Conservation (phyloP, 1,140 invertebrate species). For the Aethina tumida region DNA sequence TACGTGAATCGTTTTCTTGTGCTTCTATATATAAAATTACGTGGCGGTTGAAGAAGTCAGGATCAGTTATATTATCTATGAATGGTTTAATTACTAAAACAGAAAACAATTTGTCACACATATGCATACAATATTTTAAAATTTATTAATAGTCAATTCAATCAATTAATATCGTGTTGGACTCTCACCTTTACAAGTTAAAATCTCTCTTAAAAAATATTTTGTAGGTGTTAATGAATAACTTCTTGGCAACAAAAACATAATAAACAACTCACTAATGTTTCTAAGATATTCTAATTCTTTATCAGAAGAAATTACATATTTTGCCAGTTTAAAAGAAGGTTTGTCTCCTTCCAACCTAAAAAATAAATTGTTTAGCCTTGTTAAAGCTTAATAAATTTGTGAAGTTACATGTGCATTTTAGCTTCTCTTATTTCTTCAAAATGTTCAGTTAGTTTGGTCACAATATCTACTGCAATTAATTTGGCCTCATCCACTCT, state of each 20-base stretch:
- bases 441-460: slow-evolving; percentile 72
- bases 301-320: slow-evolving; percentile 58
- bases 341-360: slow-evolving; percentile 48
- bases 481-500: slow-evolving; percentile 73
- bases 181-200: slow-evolving; percentile 67
- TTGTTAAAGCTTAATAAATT: neutral
- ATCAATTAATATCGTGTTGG: neutral
- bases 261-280: slow-evolving; percentile 70
- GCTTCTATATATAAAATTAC: slow-evolving; percentile 73
- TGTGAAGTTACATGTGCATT: slow-evolving; percentile 54
- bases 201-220: slow-evolving; percentile 69
- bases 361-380: slow-evolving; percentile 15
- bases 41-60: slow-evolving; percentile 85
- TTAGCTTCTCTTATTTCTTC: slow-evolving; percentile 71
- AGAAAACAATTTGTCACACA: slow-evolving; percentile 13
- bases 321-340: slow-evolving; percentile 66
- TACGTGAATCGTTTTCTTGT: slow-evolving; percentile 64
- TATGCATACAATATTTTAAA: neutral
- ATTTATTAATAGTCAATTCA: neutral
- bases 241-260: slow-evolving; percentile 67
- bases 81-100: slow-evolving; percentile 70
- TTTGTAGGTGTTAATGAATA: slow-evolving; percentile 69
- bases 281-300: slow-evolving; percentile 75
- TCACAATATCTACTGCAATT: slow-evolving; percentile 71
- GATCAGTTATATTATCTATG: slow-evolving; percentile 75